Base-by-base conservation (phyloP, 2,888 invertebrate species). In the Sisyra nigra region DNA sequence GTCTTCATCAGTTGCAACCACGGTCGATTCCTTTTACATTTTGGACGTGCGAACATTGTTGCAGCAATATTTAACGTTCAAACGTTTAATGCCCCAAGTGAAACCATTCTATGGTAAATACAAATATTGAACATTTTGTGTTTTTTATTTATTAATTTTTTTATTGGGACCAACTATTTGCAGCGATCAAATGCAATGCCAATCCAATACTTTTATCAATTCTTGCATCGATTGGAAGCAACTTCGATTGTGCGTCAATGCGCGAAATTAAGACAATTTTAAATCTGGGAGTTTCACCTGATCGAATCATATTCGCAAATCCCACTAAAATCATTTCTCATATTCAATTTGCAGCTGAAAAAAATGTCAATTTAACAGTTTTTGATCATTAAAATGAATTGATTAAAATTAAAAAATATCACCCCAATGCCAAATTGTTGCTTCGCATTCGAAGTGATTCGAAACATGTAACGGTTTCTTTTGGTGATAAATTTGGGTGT, bases 181-280 rank as follows among this genome's bases (percentile, higher is more conserved):
- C 24, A 24, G 24, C 24, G 7, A 24, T 24, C 5, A 24, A 24
- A 24, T 24, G 24, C 24, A 24, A 59, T 58, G 53, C 40, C 50
- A 45, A 45, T 39, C 11, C 5, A 42, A 41, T 36, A 15, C 34
- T 46, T 19, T 33, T 45, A 9, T 31, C 24, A 29, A 51, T 65
- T n/a, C 55, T 72, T 38, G 65, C 66, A 24, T 55, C 61, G 38
- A 52, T 68, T 32, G 72, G 72, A 31, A 55, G 61, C 37, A 66
- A 66, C 30, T 72, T 72, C 57, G 72, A 72, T 53, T 73, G 72
- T 55, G 72, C 72, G 15, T 68, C 68, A 52, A 10, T 11, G 14
- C 9, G 33, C 48, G 68, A 69, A 52, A 68, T 69, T 40, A 57
- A 62, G 48, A 57, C 60, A 44, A 55, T 69, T 9, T 47, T 68